A percentile compares a stretch with the other conserved stretches of the same genome.
These are phyloP conservation scores for Candidula unifasciata DNA, from an alignment of 2,888 invertebrate genomes.

Conservation along the genomic window DNA sequence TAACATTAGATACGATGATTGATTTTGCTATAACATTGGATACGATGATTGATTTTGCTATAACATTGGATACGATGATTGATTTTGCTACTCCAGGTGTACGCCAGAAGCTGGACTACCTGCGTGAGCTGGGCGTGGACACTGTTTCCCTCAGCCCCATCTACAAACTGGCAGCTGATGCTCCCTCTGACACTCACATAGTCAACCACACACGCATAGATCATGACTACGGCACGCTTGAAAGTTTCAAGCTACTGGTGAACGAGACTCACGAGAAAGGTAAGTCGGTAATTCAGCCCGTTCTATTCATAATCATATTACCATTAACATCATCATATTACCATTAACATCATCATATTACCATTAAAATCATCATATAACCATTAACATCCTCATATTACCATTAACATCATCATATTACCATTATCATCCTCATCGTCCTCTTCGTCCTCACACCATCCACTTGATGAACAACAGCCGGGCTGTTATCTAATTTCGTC, in stretches of 20 bases:
- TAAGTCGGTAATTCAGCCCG: conserved; percentile 48
- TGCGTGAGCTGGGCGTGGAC: conserved; percentile 67
- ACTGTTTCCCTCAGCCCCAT: conserved; percentile 72
- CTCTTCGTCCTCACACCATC: too few relatives aligned
- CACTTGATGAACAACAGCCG: too few relatives aligned
- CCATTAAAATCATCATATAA: too few relatives aligned
- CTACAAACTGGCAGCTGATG: conserved; percentile 57
- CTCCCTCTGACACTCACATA: conserved; percentile 86
- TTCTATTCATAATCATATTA: neutral
- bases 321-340: neutral
- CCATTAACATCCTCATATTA: too few relatives aligned
- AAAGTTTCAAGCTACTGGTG: conserved; percentile 81
- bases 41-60: too few relatives aligned
- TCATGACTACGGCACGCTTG: conserved; percentile 85
- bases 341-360: too few relatives aligned
- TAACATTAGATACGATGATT: too few relatives aligned
- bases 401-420: too few relatives aligned
- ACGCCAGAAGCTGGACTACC: conserved; percentile 63
- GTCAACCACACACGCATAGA: conserved; percentile 87
- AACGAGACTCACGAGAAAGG: conserved; percentile 74
- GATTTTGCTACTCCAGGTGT: conserved; percentile 17
- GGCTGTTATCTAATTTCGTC: too few relatives aligned
- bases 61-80: too few relatives aligned
- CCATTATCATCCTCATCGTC: too few relatives aligned
- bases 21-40: too few relatives aligned